Conservation (phyloP, 1,140 invertebrate species). For the Lordiphosa stackelbergi region DNA sequence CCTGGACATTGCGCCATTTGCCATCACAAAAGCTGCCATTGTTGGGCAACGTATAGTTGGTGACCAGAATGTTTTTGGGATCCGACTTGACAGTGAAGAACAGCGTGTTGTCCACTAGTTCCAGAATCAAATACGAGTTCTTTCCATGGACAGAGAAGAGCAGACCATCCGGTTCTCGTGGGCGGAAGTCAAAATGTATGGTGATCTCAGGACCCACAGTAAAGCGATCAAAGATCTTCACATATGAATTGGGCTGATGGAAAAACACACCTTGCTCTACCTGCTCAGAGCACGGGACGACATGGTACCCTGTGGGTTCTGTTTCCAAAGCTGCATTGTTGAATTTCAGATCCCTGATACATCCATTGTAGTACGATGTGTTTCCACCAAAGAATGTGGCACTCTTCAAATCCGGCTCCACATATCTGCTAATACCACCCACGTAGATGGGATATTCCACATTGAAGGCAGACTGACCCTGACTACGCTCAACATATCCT, state of each 20-base stretch:
- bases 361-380: conserved; percentile 87
- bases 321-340: conserved; percentile 83
- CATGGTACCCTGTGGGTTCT: conserved; percentile 79
- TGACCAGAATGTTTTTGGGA: conserved; percentile 84
- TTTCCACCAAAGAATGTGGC: conserved; percentile 30
- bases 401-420: conserved; percentile 43
- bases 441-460: conserved; percentile 86
- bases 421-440: conserved; percentile 82
- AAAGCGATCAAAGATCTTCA: conserved; percentile 83
- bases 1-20: conserved; percentile 87
- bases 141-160: conserved; percentile 89
- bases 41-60: conserved; percentile 84
- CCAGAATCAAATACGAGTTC: conserved; percentile 89
- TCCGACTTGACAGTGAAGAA: conserved; percentile 91
- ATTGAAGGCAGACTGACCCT: conserved; percentile 79
- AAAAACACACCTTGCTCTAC: conserved; percentile 95
- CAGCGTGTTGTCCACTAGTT: conserved; percentile 91
- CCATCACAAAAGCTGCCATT: conserved; percentile 92
- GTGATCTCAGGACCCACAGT: conserved; percentile 87
- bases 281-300: conserved; percentile 88
- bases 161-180: conserved; percentile 88
- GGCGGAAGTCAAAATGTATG: conserved; percentile 92
- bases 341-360: conserved; percentile 88
- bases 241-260: conserved; percentile 79
- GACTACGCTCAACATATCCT: conserved; percentile 78